These are phyloP conservation scores for Acronicta alni DNA, from an alignment of 2,888 invertebrate species.

Conservation along the genomic window DNA sequence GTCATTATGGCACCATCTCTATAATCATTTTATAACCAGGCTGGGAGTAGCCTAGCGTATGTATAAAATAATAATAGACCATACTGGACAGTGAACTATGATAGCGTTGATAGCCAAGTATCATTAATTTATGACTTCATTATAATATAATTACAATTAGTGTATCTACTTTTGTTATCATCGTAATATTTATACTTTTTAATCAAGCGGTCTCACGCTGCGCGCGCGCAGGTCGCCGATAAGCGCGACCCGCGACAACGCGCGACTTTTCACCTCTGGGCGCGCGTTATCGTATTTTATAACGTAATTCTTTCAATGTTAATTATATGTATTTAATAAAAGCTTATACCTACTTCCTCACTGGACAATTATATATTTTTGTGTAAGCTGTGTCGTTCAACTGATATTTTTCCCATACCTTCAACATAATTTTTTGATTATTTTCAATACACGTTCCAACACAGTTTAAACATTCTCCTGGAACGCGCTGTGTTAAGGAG, in stretches of 20 bases:
- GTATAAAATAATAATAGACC: background rate
- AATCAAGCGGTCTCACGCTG: constrained; percentile 31
- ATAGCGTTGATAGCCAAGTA: too few species aligned
- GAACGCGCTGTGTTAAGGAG: too few species aligned
- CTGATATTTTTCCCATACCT: too few species aligned
- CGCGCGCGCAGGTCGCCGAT: constrained; percentile 31
- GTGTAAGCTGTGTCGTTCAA: too few species aligned
- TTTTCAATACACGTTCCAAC: too few species aligned
- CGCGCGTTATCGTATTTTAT: constrained; percentile 26
- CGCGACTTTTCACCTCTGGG: constrained; percentile 39
- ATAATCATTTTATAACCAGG: too few species aligned
- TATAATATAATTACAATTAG: constrained; percentile 34
- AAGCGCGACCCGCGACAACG: constrained; percentile 28
- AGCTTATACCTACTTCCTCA: constrained; percentile 33
- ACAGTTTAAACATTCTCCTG: too few species aligned
- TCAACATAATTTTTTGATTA: too few species aligned
- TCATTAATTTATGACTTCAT: too few species aligned
- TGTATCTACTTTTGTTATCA: constrained; percentile 28
- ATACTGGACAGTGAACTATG: too few species aligned
- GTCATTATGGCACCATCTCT: background rate
- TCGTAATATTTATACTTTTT: constrained; percentile 39
- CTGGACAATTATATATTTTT: background rate
- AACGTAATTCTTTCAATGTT: constrained; percentile 36
- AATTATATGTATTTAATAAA: constrained; percentile 33
- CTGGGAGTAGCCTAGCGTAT: background rate